Evolutionary conservation across 1,140 invertebrate genomes (phyloP), one percentile per base, ranked within the genome.

Genomic region (Trichonephila clavipes): DNA sequence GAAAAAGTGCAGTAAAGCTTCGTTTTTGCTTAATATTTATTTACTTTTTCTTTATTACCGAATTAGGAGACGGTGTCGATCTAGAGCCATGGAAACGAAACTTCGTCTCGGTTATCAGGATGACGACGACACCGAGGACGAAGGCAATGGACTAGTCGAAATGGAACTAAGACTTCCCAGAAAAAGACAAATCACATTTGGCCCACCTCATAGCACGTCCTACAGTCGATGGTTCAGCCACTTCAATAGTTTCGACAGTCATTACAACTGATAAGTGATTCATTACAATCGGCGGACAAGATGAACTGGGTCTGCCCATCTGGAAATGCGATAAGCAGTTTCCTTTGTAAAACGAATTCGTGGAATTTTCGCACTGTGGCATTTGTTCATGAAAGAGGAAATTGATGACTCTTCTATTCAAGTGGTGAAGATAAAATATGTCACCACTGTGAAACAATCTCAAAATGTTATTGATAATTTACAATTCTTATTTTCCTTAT

Each of bases 161-260:
- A 87, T 64, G 44, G 92, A 93, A 44, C 12, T 88, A 58, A 61
- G 92, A 87, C 21, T 94, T 12, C 93, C 88, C 21, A 90, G 81
- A 72, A 94, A 94, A 24, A 34, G 93, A 24, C 93, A 94, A 28
- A 90, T 90, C 6, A 94, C 88, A 19, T 90, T 90, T 40, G 93
- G 93, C 0, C 93, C 93, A 6, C 77, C 88, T 3, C 88, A 94
- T 16, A 90, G 93, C 34, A 94, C 88, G 6, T 94, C 93, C 1
- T 90, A 94, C 82, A 94, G 93, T 44, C 64, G 93, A 24, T 94
- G 93, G 93, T 85, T 94, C 21, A 90, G 92, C 59, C 92, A 93
- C 82, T 88, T 93, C 28, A 93, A 88, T 58, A 51, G 90, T 18
- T 40, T 85, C 59, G 81, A 92, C 90, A 85, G 89, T 44, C 51